phyloP scores from a whole-genome alignment of 2,888 invertebrate species.

The Boloria euphrosyne region DNA sequence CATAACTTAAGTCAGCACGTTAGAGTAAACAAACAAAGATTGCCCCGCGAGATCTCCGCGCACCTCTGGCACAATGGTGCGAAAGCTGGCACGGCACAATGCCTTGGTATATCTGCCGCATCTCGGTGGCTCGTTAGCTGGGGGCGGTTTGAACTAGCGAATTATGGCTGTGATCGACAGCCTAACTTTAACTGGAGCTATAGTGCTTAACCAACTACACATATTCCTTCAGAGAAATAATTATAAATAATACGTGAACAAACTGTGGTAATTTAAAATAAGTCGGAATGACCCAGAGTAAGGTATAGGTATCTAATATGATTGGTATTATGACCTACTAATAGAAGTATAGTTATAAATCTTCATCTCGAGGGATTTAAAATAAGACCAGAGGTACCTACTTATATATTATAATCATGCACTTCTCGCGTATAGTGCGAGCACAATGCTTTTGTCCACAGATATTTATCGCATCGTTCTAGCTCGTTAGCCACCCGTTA shows the following conservation, averaged over 20 bases:
- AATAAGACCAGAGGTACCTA: too few species aligned
- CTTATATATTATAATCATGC: not conserved
- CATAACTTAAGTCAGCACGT: conserved; percentile 55
- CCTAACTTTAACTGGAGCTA: conserved; percentile 19
- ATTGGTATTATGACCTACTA: too few species aligned
- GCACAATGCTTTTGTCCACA: conserved; percentile 1
- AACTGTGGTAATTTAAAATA: too few species aligned
- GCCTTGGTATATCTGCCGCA: conserved; percentile 74
- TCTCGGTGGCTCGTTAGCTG: conserved; percentile 78
- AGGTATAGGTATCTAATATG: too few species aligned
- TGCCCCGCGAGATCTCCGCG: conserved; percentile 65
- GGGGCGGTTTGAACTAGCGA: conserved; percentile 70
- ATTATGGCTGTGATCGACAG: conserved; percentile 32
- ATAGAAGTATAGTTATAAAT: too few species aligned
- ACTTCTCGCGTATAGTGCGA: not conserved
- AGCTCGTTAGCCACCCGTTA: conserved; percentile 18
- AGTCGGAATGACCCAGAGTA: too few species aligned
- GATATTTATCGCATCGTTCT: conserved; percentile 5
- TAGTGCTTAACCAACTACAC: not conserved
- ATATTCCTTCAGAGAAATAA: too few species aligned
- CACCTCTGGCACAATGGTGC: conserved; percentile 77
- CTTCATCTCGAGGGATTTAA: too few species aligned
- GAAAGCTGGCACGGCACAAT: conserved; percentile 81
- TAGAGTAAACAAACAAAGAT: conserved; percentile 79
- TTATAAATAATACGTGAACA: too few species aligned